phyloP scores from a whole-genome alignment of 1,140 invertebrate genomes.

The Eumeta japonica region DNA sequence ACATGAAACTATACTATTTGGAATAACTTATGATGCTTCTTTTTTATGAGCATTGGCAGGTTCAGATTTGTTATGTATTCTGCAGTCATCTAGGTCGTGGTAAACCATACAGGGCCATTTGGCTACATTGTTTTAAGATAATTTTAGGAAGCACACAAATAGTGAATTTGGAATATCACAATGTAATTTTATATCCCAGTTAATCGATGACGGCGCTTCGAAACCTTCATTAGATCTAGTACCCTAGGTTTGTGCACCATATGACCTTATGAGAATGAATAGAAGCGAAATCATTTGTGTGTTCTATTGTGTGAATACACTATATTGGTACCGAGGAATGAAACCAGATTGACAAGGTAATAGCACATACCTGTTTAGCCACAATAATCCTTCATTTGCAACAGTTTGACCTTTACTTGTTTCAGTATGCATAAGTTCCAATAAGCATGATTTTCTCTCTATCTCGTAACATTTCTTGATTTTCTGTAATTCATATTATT shows the following conservation, averaged over 20 bases:
- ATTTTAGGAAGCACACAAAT: too few species aligned
- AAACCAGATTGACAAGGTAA: neutral
- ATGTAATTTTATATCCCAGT: too few species aligned
- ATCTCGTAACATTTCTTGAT: slow-evolving; percentile 60
- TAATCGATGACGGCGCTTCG: too few species aligned
- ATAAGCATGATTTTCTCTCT: slow-evolving; percentile 60
- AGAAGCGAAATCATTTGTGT: neutral
- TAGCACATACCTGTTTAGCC: slow-evolving; percentile 65
- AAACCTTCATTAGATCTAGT: neutral
- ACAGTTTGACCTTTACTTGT: slow-evolving; percentile 45
- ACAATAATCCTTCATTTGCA: slow-evolving; percentile 64
- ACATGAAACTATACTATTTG: too few species aligned
- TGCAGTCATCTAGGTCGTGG: too few species aligned
- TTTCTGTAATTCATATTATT: slow-evolving; percentile 57
- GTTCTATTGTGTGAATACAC: too few species aligned
- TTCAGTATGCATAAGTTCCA: slow-evolving; percentile 66
- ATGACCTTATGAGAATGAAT: neutral
- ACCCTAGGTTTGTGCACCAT: neutral
- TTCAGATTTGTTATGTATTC: too few species aligned
- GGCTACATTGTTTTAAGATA: too few species aligned
- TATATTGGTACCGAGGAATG: neutral
- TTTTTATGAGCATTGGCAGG: too few species aligned
- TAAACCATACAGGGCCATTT: too few species aligned
- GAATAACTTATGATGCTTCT: too few species aligned
- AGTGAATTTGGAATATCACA: too few species aligned